Evolutionary conservation across 2,113 vertebrate species (phyloP), one percentile per base, ranked within the genome.

Genomic region (Limanda limanda): DNA sequence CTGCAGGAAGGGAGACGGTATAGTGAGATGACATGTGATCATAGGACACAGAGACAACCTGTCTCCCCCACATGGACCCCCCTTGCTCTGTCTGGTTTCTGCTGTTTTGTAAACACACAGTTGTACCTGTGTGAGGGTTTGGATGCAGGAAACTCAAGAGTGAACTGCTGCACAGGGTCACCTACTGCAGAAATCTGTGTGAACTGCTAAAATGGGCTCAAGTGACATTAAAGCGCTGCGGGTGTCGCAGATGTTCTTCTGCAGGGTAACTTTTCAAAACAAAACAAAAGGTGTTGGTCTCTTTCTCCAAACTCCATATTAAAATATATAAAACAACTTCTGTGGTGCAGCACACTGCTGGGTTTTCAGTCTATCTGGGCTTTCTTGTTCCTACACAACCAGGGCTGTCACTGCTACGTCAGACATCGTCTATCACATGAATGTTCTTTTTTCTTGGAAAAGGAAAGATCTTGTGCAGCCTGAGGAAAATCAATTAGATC

Each of bases 51-150:
- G 40, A 83, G 47, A 56, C 24, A 21, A 45, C 20, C 31, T 72
- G 35, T 35, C 15, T 24, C 37, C 20, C 11, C 58, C 18, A 37
- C 54, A 31, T 25, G 20, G 5, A 27, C 1, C n/a, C 0, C 5
- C 27, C 64, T 42, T 55, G 62, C 42, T 56, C 15, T 20, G 52
- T 65, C 57, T 35, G 63, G 76, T 60, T 64, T 60, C 1, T 65
- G 25, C 35, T 88, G 68, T 89, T 82, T 68, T 81, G 81, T 74
- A 83, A 83, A 92, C 65, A 89, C 23, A 12, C 24, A 11, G 25
- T 57, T 76, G n/a, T 11, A 65, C 68, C 69, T 42, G 55, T 54
- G 13, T 42, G 20, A 7, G 17, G 51, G 37, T 77, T 70, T 63
- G 11, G 14, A 31, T 51, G 64, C 15, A 63, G 23, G 35, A 24